Conservation (phyloP, 2,888 invertebrate species). For the Prosapia bicincta region DNA sequence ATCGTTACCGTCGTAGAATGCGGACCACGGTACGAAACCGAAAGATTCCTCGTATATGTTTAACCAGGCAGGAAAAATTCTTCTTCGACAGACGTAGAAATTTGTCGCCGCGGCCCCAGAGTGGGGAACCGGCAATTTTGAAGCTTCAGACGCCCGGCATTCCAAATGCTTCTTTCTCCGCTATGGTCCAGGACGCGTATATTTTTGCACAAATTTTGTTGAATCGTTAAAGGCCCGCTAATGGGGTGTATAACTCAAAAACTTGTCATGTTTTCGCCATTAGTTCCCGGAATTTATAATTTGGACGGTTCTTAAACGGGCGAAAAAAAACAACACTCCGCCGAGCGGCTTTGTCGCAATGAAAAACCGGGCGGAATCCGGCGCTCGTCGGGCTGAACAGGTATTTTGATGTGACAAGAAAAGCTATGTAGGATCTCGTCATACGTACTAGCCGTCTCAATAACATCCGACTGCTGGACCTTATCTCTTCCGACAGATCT, state of each 20-base stretch:
- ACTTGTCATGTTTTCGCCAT: conserved; percentile 33
- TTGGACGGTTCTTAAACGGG: conserved; percentile 27
- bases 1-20: not conserved
- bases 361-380: conserved; percentile 23
- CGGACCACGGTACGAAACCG: not conserved
- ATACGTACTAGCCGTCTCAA: conserved; percentile 15
- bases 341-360: conserved; percentile 10
- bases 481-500: conserved; percentile 15
- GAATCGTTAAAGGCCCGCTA: conserved; percentile 32
- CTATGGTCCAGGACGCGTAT: conserved; percentile 18
- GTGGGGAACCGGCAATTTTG: not conserved
- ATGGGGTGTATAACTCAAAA: conserved; percentile 34
- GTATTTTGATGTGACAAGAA: conserved; percentile 33
- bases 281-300: conserved; percentile 30
- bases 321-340: conserved; percentile 8
- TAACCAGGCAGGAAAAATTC: not conserved
- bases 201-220: conserved; percentile 29
- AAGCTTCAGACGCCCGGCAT: conserved; percentile 19
- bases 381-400: conserved; percentile 21
- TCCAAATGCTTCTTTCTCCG: conserved; percentile 16
- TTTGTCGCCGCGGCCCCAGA: not conserved
- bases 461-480: not conserved
- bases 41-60: not conserved
- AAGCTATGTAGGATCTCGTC: conserved; percentile 29
- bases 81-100: not conserved